Evolutionary conservation across 2,888 invertebrate genomes (phyloP).

Genomic region (Volucella inanis): DNA sequence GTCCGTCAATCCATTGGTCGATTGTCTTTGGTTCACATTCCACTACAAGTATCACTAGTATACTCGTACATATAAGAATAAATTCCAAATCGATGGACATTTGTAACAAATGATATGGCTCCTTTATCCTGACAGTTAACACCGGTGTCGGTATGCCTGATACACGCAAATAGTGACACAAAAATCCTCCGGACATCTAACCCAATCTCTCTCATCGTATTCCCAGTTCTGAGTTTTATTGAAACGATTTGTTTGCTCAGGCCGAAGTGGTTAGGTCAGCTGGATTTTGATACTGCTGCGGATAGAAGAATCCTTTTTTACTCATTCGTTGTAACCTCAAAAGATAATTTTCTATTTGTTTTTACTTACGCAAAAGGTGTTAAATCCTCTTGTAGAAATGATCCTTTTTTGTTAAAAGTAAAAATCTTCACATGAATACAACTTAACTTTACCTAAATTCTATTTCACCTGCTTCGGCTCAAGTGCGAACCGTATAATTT

Average conservation of each 20-base stretch:
- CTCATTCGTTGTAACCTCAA: not conserved
- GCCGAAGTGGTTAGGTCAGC: slow-evolving; percentile 45
- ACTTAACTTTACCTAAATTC: not conserved
- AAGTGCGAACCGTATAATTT: slow-evolving; percentile 64
- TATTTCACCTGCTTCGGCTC: slow-evolving; percentile 56
- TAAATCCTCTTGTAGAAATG: slow-evolving; percentile 20
- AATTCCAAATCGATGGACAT: slow-evolving; percentile 52
- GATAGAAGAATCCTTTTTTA: slow-evolving; percentile 50
- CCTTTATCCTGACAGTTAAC: slow-evolving; percentile 69
- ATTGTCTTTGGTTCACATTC: not conserved
- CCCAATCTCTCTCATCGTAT: slow-evolving; percentile 31
- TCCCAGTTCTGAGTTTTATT: slow-evolving; percentile 55
- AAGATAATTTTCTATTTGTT: slow-evolving; percentile 46
- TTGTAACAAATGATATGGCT: slow-evolving; percentile 68
- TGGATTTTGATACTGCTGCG: slow-evolving; percentile 12
- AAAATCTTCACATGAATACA: too few relatives aligned
- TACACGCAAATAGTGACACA: slow-evolving; percentile 66
- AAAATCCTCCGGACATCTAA: slow-evolving; percentile 28
- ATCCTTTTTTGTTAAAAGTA: not conserved
- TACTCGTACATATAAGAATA: too few relatives aligned
- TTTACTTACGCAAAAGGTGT: slow-evolving; percentile 53
- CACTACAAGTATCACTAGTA: too few relatives aligned
- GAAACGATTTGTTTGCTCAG: slow-evolving; percentile 63
- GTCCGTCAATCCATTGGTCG: slow-evolving; percentile 26
- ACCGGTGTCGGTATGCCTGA: slow-evolving; percentile 52